A percentile compares a stretch with the other conserved stretches of the same genome.
Conservation (phyloP, 2,797 vertebrate genomes). For the Gallinago solitaria region DNA sequence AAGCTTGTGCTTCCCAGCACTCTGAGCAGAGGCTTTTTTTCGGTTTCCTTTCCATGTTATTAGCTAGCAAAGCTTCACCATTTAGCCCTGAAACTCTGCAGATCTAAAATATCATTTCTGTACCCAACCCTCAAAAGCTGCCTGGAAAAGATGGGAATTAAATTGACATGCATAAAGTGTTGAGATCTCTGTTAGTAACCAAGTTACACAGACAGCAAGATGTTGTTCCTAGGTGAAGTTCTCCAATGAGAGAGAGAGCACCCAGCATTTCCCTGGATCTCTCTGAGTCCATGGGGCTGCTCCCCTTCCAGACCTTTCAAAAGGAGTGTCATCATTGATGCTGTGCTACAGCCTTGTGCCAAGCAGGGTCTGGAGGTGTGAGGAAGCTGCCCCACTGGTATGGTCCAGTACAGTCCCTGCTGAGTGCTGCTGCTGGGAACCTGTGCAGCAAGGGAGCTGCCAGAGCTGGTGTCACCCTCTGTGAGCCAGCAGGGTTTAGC, state of each 20-base stretch:
- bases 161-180: neutral
- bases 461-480: rapidly evolving
- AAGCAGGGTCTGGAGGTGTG: neutral
- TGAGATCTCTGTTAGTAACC: neutral
- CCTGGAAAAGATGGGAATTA: neutral
- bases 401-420: neutral
- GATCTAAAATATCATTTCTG: neutral
- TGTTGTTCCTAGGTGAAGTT: neutral
- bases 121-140: neutral
- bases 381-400: neutral
- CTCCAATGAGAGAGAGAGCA: neutral
- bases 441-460: neutral
- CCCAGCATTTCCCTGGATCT: neutral
- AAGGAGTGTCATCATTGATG: neutral
- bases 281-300: neutral
- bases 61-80: neutral
- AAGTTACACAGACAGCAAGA: rapidly evolving
- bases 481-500: neutral
- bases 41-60: neutral
- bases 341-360: rapidly evolving
- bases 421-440: neutral
- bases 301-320: neutral
- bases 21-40: neutral
- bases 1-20: neutral
- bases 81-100: neutral